Evolutionary conservation across 2,888 invertebrate species (phyloP), one percentile per base, ranked within the genome.

Genomic region (Pseudanteris insignis): DNA sequence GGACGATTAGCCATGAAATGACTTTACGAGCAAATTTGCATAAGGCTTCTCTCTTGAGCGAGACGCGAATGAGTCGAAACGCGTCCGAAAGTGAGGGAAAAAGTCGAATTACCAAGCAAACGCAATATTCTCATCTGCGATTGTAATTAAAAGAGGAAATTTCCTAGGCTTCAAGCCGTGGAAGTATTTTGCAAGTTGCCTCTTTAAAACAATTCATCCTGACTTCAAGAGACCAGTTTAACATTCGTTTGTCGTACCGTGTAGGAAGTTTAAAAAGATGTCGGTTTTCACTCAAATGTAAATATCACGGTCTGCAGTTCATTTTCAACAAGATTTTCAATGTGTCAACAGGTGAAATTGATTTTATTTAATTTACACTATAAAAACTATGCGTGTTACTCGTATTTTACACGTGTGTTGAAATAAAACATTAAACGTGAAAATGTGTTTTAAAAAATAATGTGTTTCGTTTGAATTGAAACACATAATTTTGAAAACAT

Each of bases 1-100:
- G 44, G 51, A 47, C 60, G 65, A 65, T 65, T 65, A 65, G 65
- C 65, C 63, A 50, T 47, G 64, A 59, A 62, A 59, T 55, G 55
- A 62, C 53, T 65, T 65, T 63, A 63, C 62, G 62, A 55, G 59
- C 57, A 15, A 55, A 65, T 65, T 65, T 65, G 65, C 65, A 65
- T 65, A 63, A 33, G 59, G 24, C 57, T 53, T n/a, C n/a, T n/a
- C n/a, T n/a, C 11, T 13, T 29, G 32, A 55, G 50, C 54, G 54
- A 54, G 50, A 32, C 38, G 48, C 60, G 57, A 65, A 57, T 46
- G 55, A 55, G 40, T 41, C 40, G 29, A 50, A 50, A 43, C 25
- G 40, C 41, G 46, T 38, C 36, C 36, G 10, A 40, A 55, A 54
- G 50, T 38, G 40, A 29, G 44, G 40, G 50, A 53, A 65, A 60